Conservation (phyloP, 2,113 vertebrate genomes). For the Thinocorus orbignyianus region DNA sequence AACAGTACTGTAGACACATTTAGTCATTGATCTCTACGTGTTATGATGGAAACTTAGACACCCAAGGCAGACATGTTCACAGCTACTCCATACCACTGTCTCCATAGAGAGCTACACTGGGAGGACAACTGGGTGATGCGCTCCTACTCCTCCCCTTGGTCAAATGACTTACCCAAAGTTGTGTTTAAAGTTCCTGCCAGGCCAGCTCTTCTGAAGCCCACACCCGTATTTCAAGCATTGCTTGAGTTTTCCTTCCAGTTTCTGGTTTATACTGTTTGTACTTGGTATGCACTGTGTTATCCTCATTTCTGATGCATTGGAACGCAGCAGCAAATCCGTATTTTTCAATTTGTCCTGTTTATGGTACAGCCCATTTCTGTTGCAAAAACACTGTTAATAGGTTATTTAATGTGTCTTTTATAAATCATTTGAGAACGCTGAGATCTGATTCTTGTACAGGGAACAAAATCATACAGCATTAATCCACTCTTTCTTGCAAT, state of each 20-base stretch:
- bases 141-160: background rate
- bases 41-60: background rate
- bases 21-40: background rate
- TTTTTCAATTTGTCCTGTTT: conserved; percentile 34
- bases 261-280: background rate
- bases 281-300: accelerated
- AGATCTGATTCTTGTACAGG: background rate
- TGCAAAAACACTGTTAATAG: conserved; percentile 10
- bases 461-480: conserved; percentile 2
- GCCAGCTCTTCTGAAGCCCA: background rate
- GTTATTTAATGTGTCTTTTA: conserved; percentile 47
- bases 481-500: background rate
- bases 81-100: too few species aligned
- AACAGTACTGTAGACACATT: accelerated
- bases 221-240: background rate
- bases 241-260: background rate
- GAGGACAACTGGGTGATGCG: background rate
- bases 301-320: background rate
- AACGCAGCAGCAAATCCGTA: background rate
- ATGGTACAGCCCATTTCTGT: conserved; percentile 1
- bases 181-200: background rate
- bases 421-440: background rate
- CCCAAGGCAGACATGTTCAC: accelerated
- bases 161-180: background rate
- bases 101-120: accelerated